Percentiles rank a stretch among this genome's conserved stretches.
These are phyloP conservation scores for Myathropa florea DNA, from an alignment of 2,888 invertebrate genomes.

Conservation along the genomic window DNA sequence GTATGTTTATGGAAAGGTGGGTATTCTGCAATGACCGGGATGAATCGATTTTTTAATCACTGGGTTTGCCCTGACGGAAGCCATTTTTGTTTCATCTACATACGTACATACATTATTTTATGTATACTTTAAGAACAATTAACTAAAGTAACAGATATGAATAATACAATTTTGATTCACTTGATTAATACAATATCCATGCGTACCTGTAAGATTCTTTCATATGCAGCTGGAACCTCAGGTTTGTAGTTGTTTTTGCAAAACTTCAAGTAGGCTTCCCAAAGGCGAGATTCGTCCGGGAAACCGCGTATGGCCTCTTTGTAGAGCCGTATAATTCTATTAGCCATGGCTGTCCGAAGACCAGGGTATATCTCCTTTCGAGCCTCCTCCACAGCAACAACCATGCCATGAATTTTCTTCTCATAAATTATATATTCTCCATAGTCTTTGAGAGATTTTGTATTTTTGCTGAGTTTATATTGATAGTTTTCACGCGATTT, in stretches of 20 bases:
- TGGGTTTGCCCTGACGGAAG: neutral
- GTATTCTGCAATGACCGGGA: neutral
- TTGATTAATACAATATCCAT: conserved; percentile 71
- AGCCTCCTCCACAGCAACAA: conserved; percentile 82
- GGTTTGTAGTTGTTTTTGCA: conserved; percentile 84
- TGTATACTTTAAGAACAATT: neutral
- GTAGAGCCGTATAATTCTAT: conserved; percentile 88
- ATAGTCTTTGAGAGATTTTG: conserved; percentile 74
- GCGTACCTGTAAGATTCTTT: conserved; percentile 84
- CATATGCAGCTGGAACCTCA: conserved; percentile 83
- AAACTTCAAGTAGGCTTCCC: conserved; percentile 90
- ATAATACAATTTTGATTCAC: neutral
- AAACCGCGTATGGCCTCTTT: conserved; percentile 86
- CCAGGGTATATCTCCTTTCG: conserved; percentile 83
- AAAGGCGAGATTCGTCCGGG: conserved; percentile 87
- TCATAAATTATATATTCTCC: conserved; percentile 78
- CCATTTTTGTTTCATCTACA: neutral
- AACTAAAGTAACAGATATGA: neutral
- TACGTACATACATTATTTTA: neutral
- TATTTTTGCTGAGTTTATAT: conserved; percentile 75
- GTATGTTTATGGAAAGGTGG: too few relatives aligned
- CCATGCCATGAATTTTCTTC: conserved; percentile 75
- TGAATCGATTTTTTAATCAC: conserved; percentile 19
- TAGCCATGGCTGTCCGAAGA: conserved; percentile 86
- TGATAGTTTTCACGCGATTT: conserved; percentile 76